Percentiles rank a stretch among this genome's conserved stretches.
These are phyloP conservation scores for Himalopsyche anomala DNA, from an alignment of 2,888 invertebrate species.

Conservation along the genomic window DNA sequence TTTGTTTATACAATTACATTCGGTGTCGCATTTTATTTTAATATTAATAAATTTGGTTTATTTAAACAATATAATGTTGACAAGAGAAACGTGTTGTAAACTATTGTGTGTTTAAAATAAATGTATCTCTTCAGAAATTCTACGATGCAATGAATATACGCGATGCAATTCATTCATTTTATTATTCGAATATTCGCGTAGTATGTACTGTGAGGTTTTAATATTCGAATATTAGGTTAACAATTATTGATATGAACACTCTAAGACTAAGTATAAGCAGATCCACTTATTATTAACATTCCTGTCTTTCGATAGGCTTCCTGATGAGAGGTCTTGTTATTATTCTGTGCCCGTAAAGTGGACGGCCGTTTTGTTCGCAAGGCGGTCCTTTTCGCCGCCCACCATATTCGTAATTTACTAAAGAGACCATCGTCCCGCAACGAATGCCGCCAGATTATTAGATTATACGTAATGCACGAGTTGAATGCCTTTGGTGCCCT, in stretches of 20 bases:
- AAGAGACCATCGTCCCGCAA: conserved; percentile 46
- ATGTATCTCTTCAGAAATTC: too few species aligned
- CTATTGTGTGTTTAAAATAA: too few species aligned
- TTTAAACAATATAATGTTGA: too few species aligned
- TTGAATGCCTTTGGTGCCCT: conserved; percentile 7
- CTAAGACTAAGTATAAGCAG: background rate
- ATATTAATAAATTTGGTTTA: too few species aligned
- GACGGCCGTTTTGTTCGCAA: background rate
- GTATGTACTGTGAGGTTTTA: too few species aligned
- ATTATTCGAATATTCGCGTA: too few species aligned
- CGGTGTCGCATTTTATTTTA: too few species aligned
- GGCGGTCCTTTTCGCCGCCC: background rate
- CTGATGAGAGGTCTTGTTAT: background rate
- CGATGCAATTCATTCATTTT: too few species aligned
- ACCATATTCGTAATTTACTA: conserved; percentile 22
- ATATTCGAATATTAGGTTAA: too few species aligned
- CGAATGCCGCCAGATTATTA: conserved; percentile 46
- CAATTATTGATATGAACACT: background rate
- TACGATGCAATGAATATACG: too few species aligned
- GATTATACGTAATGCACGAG: conserved; percentile 38
- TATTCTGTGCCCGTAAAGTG: background rate
- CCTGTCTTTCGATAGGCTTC: background rate
- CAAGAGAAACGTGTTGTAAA: too few species aligned
- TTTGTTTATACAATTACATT: too few species aligned
- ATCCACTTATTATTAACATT: background rate